A percentile compares a stretch with the other conserved stretches of the same genome.
Evolutionary conservation across 2,797 vertebrate species (phyloP).

Genomic region (Microcaecilia unicolor): DNA sequence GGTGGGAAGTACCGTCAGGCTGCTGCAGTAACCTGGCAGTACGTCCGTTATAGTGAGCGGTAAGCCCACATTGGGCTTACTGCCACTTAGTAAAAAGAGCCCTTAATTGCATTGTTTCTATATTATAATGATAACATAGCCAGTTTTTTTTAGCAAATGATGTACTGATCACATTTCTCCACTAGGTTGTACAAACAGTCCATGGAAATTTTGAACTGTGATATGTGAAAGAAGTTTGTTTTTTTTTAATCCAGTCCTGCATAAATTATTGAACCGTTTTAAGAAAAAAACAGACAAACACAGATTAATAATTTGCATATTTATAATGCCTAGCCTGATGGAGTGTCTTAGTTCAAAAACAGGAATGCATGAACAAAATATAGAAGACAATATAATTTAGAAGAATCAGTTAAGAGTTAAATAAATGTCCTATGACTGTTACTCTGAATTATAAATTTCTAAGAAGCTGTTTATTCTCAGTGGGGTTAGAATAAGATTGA

Average conservation of each 20-base stretch:
- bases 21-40: too few species aligned
- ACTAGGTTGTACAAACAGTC: slow-evolving; percentile 51
- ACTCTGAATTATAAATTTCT: slow-evolving; percentile 2
- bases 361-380: slow-evolving; percentile 1
- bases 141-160: not conserved
- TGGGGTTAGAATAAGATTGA: not conserved
- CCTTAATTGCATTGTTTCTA: not conserved
- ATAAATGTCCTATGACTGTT: slow-evolving; percentile 1
- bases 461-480: slow-evolving; percentile 9
- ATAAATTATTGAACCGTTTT: slow-evolving; percentile 17
- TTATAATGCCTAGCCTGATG: slow-evolving; percentile 13
- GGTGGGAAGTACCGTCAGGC: too few species aligned
- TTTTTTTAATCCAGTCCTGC: slow-evolving; percentile 17
- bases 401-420: not conserved
- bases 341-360: slow-evolving; percentile 16
- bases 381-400: slow-evolving; percentile 2
- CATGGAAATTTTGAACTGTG: slow-evolving; percentile 9
- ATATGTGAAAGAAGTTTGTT: too few species aligned
- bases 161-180: slow-evolving; percentile 30
- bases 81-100: too few species aligned
- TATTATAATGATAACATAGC: not conserved
- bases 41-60: too few species aligned
- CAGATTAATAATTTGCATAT: slow-evolving; percentile 26
- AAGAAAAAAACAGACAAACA: slow-evolving; percentile 3
- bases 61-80: too few species aligned